phyloP scores from a whole-genome alignment of 2,888 invertebrate species.

The Acanthoscelides obtectus region DNA sequence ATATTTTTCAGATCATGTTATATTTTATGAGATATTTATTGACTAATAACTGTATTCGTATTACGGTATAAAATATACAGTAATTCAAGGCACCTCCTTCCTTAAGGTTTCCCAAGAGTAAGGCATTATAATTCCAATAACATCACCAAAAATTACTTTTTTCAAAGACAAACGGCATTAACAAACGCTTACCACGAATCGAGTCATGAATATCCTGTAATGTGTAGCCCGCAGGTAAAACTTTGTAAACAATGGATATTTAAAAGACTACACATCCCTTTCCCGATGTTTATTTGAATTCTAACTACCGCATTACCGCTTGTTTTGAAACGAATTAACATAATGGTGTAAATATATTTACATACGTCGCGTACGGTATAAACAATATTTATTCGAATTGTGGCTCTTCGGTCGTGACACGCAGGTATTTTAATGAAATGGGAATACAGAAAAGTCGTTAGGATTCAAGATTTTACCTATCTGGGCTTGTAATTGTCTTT shows the following conservation, averaged over 20 bases:
- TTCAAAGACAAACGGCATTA: no score
- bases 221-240: neutral
- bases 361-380: neutral
- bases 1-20: no score
- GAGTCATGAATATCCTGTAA: neutral
- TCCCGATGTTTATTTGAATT: neutral
- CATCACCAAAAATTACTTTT: no score
- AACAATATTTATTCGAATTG: neutral
- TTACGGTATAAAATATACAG: no score
- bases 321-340: neutral
- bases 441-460: neutral
- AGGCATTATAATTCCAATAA: no score
- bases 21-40: no score
- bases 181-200: no score
- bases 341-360: neutral
- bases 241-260: neutral
- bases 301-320: neutral
- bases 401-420: neutral
- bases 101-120: no score
- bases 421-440: neutral
- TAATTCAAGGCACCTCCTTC: no score
- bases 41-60: no score
- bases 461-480: neutral
- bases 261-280: neutral
- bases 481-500: neutral